These are phyloP conservation scores for western clawed frog (Xenopus tropicalis) DNA, from an alignment of 2,113 vertebrate genomes.

Conservation along the genomic window UCB_Xtro_10.0 CM004447.2:135121001-135121500, in stretches of 20 bases:
- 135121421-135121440: no score
- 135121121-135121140: not conserved
- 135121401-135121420: no score
- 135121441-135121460: no score
- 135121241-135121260: not conserved
- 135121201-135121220: slow-evolving; percentile 3
- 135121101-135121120: not conserved
- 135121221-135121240: not conserved
- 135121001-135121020: not conserved
- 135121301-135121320: not conserved
- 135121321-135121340: not conserved
- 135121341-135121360: no score
- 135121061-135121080: no score
- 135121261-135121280: not conserved
- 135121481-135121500: no score
- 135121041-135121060: no score
- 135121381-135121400: no score
- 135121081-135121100: not conserved
- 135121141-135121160: slow-evolving; percentile 2
- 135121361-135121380: no score
- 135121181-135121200: not conserved
- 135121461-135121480: no score
- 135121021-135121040: no score
- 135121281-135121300: not conserved
- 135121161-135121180: not conserved